Conservation (phyloP, 2,797 vertebrate genomes). For the Rhinatrema bivittatum region DNA sequence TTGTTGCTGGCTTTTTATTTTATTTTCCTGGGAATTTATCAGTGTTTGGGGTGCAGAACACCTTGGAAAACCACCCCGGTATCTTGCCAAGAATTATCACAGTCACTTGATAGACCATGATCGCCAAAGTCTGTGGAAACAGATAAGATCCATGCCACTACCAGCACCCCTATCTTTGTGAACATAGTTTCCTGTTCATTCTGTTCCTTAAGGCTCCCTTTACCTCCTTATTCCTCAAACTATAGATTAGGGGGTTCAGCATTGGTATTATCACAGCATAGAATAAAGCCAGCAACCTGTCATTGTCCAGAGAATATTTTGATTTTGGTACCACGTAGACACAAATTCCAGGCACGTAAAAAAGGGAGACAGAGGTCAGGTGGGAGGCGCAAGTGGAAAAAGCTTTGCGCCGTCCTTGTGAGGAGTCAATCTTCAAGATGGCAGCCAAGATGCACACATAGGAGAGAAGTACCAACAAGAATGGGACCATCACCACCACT, state of each 20-base stretch:
- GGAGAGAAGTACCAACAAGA: not conserved
- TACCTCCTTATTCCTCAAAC: slow-evolving; percentile 14
- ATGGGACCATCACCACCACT: not conserved
- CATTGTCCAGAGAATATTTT: not conserved
- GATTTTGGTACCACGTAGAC: slow-evolving; percentile 3
- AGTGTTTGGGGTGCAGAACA: too few species aligned
- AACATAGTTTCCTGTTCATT: too few species aligned
- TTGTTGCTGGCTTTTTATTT: too few species aligned
- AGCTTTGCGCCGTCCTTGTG: slow-evolving; percentile 1
- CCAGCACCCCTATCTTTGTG: too few species aligned
- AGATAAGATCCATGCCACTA: too few species aligned
- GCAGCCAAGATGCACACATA: slow-evolving; percentile 4
- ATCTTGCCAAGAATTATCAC: too few species aligned
- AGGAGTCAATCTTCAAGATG: slow-evolving; percentile 3
- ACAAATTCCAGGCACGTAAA: slow-evolving; percentile 13
- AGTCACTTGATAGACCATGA: too few species aligned
- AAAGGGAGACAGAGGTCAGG: not conserved
- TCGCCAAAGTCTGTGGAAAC: too few species aligned
- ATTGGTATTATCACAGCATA: slow-evolving; percentile 10
- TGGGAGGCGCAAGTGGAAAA: slow-evolving; percentile 21
- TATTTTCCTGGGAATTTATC: too few species aligned
- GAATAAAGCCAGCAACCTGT: slow-evolving; percentile 16
- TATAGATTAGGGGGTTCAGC: slow-evolving; percentile 8
- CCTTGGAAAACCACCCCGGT: too few species aligned
- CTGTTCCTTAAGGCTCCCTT: slow-evolving; percentile 9